A percentile compares a stretch with the other conserved stretches of the same genome.
phyloP scores from a whole-genome alignment of 2,113 vertebrate species.

The Heloderma charlesbogerti region DNA sequence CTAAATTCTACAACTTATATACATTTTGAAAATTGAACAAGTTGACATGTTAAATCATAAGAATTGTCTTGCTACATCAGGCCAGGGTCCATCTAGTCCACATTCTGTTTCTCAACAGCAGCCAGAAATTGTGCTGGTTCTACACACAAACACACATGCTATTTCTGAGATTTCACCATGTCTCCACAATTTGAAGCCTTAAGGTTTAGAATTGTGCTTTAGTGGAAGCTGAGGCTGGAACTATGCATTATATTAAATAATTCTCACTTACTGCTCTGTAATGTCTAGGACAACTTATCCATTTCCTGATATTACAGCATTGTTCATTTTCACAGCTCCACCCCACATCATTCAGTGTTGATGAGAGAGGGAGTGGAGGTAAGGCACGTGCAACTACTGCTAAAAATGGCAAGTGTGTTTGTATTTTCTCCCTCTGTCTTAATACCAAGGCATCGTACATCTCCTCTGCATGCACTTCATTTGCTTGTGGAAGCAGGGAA shows the following conservation, averaged over 20 bases:
- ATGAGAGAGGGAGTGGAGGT: background rate
- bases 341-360: too few relatives aligned
- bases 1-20: background rate
- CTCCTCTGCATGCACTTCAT: background rate
- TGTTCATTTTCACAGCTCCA: background rate
- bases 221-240: too few relatives aligned
- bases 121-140: background rate
- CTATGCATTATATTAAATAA: too few relatives aligned
- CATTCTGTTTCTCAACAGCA: background rate
- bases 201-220: too few relatives aligned
- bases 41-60: background rate
- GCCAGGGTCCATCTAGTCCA: background rate
- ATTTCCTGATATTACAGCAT: background rate
- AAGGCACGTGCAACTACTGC: background rate
- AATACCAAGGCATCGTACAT: background rate
- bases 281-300: background rate
- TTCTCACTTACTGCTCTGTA: background rate
- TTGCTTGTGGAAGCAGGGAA: background rate
- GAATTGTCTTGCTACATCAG: background rate
- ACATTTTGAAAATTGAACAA: background rate
- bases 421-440: background rate
- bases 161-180: background rate
- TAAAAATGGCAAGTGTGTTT: background rate
- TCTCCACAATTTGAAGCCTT: too few relatives aligned
- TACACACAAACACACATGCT: background rate